phyloP scores from a whole-genome alignment of 92 coral and sea anemone species.

The Chrysogorgia sp. region DNA sequence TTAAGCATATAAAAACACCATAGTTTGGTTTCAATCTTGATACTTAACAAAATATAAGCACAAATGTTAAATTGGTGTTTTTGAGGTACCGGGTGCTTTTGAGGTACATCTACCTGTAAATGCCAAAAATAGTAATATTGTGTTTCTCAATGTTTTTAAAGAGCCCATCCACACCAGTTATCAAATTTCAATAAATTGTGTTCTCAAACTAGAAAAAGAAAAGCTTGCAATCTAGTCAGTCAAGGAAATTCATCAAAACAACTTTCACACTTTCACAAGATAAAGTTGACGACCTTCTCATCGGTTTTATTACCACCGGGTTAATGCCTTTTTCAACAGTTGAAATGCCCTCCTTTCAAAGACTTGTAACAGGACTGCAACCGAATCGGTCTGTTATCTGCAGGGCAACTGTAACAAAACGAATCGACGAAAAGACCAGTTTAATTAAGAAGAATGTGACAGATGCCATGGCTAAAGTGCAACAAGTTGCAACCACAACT shows the following conservation, averaged over 20 bases:
- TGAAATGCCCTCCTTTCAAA: constrained; percentile 11
- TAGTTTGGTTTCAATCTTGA: too few relatives aligned
- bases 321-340: too few relatives aligned
- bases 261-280: not conserved
- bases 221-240: not conserved
- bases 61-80: too few relatives aligned
- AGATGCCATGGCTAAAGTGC: too few relatives aligned
- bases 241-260: constrained; percentile 13
- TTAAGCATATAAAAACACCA: too few relatives aligned
- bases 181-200: too few relatives aligned
- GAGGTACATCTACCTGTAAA: too few relatives aligned
- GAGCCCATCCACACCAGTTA: too few relatives aligned
- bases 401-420: constrained; percentile 7
- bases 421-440: constrained; percentile 1
- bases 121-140: too few relatives aligned
- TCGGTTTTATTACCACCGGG: not conserved
- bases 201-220: constrained; percentile 18
- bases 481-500: not conserved
- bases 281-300: not conserved
- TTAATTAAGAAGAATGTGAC: not conserved
- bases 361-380: not conserved
- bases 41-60: too few relatives aligned
- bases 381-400: constrained; percentile 8
- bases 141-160: too few relatives aligned
- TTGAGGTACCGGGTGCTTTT: too few relatives aligned